Base-by-base conservation (phyloP, 2,797 vertebrate species). In the Epinephelus malabaricus region DNA sequence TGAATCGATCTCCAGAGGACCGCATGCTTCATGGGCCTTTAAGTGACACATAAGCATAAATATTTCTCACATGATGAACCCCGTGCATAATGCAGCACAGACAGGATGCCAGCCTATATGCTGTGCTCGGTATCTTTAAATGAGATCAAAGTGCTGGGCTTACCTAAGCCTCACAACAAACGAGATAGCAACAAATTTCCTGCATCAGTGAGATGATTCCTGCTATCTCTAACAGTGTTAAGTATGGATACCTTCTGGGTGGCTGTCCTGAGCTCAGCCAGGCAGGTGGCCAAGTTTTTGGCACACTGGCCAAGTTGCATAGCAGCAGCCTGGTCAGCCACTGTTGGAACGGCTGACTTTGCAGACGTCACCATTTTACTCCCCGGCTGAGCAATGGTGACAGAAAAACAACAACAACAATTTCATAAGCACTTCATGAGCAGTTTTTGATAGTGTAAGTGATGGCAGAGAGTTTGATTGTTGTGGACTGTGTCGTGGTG, bases 271-370 rank as follows among this genome's bases (percentile, higher is more conserved):
- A 99, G 95, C 89, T 99, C 98, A 0, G 98, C 98, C 82, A 99
- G 89, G 91, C 98, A 98, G 91, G 98, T 99, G 34, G 98, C 98
- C 56, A 99, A 96, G 81, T 99, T 99, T 92, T 99, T 99, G 62
- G 98, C 98, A 88, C 98, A 99, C 66, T 99, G 98, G 82, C 98
- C 97, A 75, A 99, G 93, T 87, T 99, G 98, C 98, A 99, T 99
- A 25, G 97, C 98, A 18, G 98, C 98, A 12, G 98, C 98, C 91
- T 99, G 98, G 79, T 99, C 98, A 4, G 96, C 95, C 86, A 99
- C 98, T 0, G 98, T 99, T 1, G 98, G 98, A 63, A 99, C 97
- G 0, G 98, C 97, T 1, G 98, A 98, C 92, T 99, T 99, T 56
- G 98, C 97, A 3, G 98, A 99, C 0, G 97, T 92, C 86, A 99